A percentile compares a stretch with the other conserved stretches of the same genome.
phyloP scores from a whole-genome alignment of 2,113 vertebrate genomes.

The Zosterops japonicus region DNA sequence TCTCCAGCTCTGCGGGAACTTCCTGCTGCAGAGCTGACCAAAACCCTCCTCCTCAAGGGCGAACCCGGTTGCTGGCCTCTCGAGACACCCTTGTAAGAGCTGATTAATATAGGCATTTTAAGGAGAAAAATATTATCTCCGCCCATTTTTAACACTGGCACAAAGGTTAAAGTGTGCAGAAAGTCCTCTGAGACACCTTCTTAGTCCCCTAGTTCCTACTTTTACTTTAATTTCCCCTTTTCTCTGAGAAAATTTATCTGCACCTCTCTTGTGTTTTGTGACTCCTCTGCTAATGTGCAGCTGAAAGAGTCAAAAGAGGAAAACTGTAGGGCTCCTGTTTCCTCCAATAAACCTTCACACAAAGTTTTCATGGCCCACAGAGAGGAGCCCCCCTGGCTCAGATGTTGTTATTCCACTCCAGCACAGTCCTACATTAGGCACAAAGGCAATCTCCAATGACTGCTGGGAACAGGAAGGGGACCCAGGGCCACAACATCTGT shows the following conservation, averaged over 20 bases:
- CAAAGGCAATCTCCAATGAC: not conserved
- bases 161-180: not conserved
- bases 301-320: not conserved
- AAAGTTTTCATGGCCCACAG: not conserved
- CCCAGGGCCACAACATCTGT: not conserved
- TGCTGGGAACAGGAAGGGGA: not conserved
- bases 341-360: too few relatives aligned
- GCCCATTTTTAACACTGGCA: not conserved
- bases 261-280: not conserved
- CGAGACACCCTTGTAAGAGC: too few relatives aligned
- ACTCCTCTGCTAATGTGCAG: not conserved
- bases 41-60: too few relatives aligned
- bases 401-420: not conserved
- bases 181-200: not conserved
- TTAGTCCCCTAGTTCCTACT: not conserved
- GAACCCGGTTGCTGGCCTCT: too few relatives aligned
- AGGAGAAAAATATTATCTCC: too few relatives aligned
- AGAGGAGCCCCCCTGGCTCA: not conserved
- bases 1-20: too few relatives aligned
- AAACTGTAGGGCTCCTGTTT: accelerated
- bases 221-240: not conserved
- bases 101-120: too few relatives aligned
- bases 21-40: too few relatives aligned
- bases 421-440: accelerated
- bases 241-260: not conserved